Base-by-base conservation (phyloP, 2,113 vertebrate species). In the Albula glossodonta region DNA sequence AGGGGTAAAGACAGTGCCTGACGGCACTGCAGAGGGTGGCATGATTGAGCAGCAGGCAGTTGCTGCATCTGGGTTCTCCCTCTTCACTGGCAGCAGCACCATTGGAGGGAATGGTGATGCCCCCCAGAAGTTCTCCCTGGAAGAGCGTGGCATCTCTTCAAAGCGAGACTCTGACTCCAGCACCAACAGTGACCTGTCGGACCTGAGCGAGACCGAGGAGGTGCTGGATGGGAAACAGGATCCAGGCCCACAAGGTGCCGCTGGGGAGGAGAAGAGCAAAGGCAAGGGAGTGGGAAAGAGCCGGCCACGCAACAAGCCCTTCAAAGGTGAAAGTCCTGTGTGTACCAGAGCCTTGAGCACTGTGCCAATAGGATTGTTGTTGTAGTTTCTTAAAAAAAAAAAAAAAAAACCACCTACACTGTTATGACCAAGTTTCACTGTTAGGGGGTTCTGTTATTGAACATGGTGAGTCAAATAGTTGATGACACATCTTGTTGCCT, bases 161-260 rank as follows among this genome's bases (percentile, higher is more conserved):
- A 99, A 97, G 92, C 97, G 95, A 51, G 98, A 99, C 92, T 98
- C 98, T 0, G 98, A 99, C 90, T 98, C 97, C 77, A 98, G 97
- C 90, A 96, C 96, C 88, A 99, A 99, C 93, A 99, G 98, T 56
- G 98, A 99, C 93, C 93, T 99, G 87, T 99, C 98, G 88, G 98
- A 99, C 92, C 93, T 99, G 91, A 99, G 98, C 83, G 98, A 99
- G 90, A 96, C 97, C 41, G 98, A 99, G 91, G 98, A 99, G 66
- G 96, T 96, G 50, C 92, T 95, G 5, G 97, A 96, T 83, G 97
- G 97, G 89, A 95, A 94, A 80, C 93, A 90, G 11, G 84, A 90
- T n/a, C 87, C 87, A n/a, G 92, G 90, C 56, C 86, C 87, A 13
- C 86, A 81, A 7, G 79, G 87, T 10, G 11, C 86, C 17, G 0